Percentiles rank a stretch among this genome's conserved stretches.
Conservation (phyloP, 2,113 vertebrate genomes). For the Misgurnus mizolepis region DNA sequence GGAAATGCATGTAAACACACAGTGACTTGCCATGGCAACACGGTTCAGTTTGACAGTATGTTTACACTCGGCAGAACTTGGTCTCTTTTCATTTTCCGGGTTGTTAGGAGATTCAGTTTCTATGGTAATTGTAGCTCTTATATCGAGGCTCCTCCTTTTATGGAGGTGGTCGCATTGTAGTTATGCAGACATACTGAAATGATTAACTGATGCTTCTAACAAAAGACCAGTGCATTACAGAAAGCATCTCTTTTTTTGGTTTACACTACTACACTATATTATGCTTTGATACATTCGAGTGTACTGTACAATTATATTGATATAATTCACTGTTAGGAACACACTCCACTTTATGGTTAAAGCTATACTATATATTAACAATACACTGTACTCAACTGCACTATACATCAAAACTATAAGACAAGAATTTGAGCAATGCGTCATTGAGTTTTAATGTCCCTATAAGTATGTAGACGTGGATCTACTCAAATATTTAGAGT, state of each 20-base stretch:
- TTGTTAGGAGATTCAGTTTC: constrained; percentile 56
- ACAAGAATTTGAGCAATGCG: too few relatives aligned
- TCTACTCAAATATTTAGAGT: too few relatives aligned
- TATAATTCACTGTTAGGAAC: background rate
- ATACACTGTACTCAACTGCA: background rate
- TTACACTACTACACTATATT: background rate
- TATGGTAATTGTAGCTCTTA: constrained; percentile 55
- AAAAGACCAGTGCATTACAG: background rate
- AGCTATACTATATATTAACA: background rate
- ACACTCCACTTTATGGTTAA: background rate
- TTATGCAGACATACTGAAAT: constrained; percentile 41
- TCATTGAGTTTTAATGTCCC: too few relatives aligned
- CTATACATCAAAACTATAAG: too few relatives aligned
- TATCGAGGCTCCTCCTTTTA: constrained; percentile 37
- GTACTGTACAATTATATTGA: background rate
- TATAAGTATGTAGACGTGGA: too few relatives aligned
- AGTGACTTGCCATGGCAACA: constrained; percentile 55
- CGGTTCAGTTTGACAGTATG: constrained; percentile 50
- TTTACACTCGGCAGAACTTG: constrained; percentile 52
- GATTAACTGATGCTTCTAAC: constrained; percentile 24
- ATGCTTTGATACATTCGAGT: background rate
- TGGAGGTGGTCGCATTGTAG: constrained; percentile 23
- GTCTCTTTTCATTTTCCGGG: constrained; percentile 48
- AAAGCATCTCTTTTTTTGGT: background rate
- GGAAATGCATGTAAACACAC: constrained; percentile 53